Conservation (phyloP, 2,888 invertebrate genomes). For the Drosophila bunnanda region DNA sequence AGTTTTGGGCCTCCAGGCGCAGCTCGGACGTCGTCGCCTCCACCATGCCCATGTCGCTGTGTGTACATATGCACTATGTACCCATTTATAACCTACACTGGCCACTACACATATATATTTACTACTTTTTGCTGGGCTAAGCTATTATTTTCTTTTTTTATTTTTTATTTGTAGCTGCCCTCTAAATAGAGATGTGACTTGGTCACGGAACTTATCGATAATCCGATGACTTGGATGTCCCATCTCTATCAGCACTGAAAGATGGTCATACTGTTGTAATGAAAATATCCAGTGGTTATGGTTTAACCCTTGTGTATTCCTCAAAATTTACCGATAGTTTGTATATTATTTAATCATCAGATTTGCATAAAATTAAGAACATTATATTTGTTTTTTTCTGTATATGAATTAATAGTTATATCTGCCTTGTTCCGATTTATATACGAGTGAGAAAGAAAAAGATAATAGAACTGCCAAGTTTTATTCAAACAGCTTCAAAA, state of each 20-base stretch:
- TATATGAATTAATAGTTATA: too few relatives aligned
- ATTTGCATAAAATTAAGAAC: too few relatives aligned
- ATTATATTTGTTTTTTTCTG: too few relatives aligned
- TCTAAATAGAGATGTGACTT: slow-evolving; percentile 2
- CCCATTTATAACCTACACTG: slow-evolving; percentile 36
- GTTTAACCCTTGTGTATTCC: not conserved
- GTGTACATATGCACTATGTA: slow-evolving; percentile 53
- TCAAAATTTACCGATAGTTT: too few relatives aligned
- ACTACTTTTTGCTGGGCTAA: slow-evolving; percentile 14
- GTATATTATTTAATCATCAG: too few relatives aligned
- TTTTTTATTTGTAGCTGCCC: slow-evolving; percentile 4
- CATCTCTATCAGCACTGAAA: not conserved
- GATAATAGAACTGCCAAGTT: too few relatives aligned
- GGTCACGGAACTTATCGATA: not conserved
- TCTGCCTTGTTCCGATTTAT: too few relatives aligned
- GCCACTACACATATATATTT: slow-evolving; percentile 14
- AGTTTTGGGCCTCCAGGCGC: slow-evolving; percentile 66
- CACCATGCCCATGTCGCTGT: slow-evolving; percentile 64
- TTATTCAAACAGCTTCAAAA: too few relatives aligned
- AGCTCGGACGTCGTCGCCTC: slow-evolving; percentile 60
- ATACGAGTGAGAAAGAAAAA: too few relatives aligned
- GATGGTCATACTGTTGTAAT: not conserved
- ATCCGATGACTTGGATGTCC: not conserved
- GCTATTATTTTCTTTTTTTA: slow-evolving; percentile 62
- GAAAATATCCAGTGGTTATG: not conserved